A percentile compares a stretch with the other conserved stretches of the same genome.
Evolutionary conservation across 2,797 vertebrate species (phyloP).

Genomic region (Peromyscus attwateri): DNA sequence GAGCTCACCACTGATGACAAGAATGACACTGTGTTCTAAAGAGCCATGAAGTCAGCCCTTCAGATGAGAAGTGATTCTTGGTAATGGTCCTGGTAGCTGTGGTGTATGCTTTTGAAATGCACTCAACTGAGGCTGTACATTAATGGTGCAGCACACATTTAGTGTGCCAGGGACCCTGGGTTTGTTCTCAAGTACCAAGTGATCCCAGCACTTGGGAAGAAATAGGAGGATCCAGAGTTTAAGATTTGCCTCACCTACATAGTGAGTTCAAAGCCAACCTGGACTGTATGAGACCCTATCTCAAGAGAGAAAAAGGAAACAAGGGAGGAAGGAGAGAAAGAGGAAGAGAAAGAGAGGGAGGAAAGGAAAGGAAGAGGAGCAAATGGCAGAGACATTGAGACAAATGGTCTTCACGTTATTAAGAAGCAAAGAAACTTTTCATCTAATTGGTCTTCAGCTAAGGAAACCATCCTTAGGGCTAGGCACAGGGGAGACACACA

Average conservation of each 20-base stretch:
- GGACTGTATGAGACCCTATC: background rate
- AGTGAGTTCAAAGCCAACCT: background rate
- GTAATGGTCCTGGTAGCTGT: background rate
- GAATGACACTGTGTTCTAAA: background rate
- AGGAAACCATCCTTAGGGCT: background rate
- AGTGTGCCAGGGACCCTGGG: background rate
- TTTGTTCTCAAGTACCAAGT: background rate
- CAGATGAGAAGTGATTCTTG: background rate
- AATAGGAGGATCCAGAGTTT: background rate
- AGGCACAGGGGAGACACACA: background rate
- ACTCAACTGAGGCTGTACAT: background rate
- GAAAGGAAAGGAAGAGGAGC: background rate
- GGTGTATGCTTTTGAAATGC: background rate
- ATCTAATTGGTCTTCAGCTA: background rate
- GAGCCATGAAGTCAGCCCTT: background rate
- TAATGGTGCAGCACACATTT: no score
- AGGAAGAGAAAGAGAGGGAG: no score
- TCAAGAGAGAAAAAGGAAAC: background rate
- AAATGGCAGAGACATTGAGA: background rate
- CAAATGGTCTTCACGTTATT: background rate
- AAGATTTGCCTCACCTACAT: background rate
- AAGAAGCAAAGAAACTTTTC: background rate
- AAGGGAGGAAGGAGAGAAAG: background rate
- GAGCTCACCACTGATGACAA: background rate
- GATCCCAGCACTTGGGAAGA: background rate